A percentile compares a stretch with the other conserved stretches of the same genome.
These are phyloP conservation scores for Platyscapa corneri DNA, from an alignment of 1,140 invertebrate species.

Conservation along the genomic window DNA sequence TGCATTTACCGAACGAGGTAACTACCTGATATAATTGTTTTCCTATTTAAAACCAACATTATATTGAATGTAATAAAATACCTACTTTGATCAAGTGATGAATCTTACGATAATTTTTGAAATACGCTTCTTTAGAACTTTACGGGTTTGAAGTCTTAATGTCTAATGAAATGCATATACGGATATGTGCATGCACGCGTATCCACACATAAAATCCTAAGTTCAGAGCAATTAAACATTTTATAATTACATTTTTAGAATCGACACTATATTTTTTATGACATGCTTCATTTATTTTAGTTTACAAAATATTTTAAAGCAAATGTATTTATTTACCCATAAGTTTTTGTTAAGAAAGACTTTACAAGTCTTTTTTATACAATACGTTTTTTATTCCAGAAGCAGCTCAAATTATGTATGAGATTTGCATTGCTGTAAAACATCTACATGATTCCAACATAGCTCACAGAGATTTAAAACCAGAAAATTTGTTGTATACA, in stretches of 20 bases:
- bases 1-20: slow-evolving; percentile 95
- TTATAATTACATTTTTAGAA: too few species aligned
- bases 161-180: too few species aligned
- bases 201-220: too few species aligned
- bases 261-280: not conserved
- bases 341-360: not conserved
- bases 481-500: slow-evolving; percentile 92
- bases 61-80: too few species aligned
- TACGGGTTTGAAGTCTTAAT: too few species aligned
- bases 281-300: not conserved
- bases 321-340: not conserved
- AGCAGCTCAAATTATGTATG: slow-evolving; percentile 94
- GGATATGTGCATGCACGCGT: too few species aligned
- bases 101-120: not conserved
- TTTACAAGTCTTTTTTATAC: not conserved
- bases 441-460: slow-evolving; percentile 97
- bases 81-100: slow-evolving; percentile 22
- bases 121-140: not conserved
- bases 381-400: slow-evolving; percentile 76
- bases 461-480: slow-evolving; percentile 97
- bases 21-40: slow-evolving; percentile 6
- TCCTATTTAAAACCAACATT: too few species aligned
- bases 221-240: too few species aligned
- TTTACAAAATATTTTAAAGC: not conserved
- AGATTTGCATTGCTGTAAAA: slow-evolving; percentile 96